Evolutionary conservation across 2,797 vertebrate genomes (phyloP).

Genomic region (Rhadinocentrus ornatus): DNA sequence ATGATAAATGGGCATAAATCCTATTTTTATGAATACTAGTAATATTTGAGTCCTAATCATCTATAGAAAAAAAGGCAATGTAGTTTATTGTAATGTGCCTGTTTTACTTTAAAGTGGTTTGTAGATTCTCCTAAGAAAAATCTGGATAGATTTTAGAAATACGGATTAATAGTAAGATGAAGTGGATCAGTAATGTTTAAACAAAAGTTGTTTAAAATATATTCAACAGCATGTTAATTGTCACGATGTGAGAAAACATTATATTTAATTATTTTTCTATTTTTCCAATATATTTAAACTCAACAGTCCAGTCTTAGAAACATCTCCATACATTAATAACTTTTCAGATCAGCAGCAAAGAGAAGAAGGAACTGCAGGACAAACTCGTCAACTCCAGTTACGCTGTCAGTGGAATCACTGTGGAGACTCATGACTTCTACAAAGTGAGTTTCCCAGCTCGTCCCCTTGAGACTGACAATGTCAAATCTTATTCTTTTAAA

Average conservation of each 20-base stretch:
- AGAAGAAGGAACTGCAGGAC: constrained; percentile 79
- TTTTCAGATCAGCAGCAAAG: constrained; percentile 84
- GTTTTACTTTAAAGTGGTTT: neutral
- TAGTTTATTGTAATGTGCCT: neutral
- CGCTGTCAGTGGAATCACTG: constrained; percentile 63
- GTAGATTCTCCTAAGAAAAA: neutral
- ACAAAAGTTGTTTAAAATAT: constrained; percentile 4
- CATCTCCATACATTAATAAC: constrained; percentile 35
- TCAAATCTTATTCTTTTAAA: neutral
- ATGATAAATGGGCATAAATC: neutral
- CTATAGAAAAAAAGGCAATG: neutral
- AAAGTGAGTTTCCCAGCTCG: constrained; percentile 83
- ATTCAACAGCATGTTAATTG: neutral
- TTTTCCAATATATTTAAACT: constrained; percentile 15
- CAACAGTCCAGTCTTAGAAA: constrained; percentile 23
- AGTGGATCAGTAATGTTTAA: too few relatives aligned
- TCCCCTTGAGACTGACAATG: constrained; percentile 1
- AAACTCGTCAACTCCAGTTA: constrained; percentile 87
- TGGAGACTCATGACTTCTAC: constrained; percentile 86
- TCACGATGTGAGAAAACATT: neutral
- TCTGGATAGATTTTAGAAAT: neutral
- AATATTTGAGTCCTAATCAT: neutral
- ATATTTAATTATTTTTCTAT: neutral
- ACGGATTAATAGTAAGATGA: neutral
- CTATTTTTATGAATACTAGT: neutral